phyloP scores from a whole-genome alignment of 2,113 vertebrate species.

The Pyrgilauda ruficollis region DNA sequence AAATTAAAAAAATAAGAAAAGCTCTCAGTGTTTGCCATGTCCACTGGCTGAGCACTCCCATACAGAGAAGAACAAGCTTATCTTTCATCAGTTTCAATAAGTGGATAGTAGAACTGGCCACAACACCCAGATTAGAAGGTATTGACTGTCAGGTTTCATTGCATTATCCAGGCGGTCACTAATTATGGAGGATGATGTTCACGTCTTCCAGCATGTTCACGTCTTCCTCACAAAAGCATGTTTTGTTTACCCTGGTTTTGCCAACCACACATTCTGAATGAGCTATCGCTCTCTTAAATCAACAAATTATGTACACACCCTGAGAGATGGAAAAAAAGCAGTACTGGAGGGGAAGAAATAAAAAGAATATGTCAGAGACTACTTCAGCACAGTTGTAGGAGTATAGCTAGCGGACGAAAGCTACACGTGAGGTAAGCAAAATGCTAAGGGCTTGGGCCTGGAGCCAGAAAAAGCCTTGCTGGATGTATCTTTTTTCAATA shows the following conservation, averaged over 20 bases:
- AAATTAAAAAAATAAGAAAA: neutral
- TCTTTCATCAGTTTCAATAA: neutral
- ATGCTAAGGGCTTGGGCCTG: slow-evolving; percentile 8
- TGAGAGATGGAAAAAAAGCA: neutral
- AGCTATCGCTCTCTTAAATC: neutral
- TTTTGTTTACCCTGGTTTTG: slow-evolving; percentile 25
- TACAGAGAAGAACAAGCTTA: neutral
- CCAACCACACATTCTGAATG: neutral
- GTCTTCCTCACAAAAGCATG: neutral
- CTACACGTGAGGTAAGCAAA: slow-evolving; percentile 14
- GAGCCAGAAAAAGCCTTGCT: slow-evolving; percentile 38
- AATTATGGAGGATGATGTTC: neutral
- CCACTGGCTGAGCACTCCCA: neutral
- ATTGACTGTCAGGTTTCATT: neutral
- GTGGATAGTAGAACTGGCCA: neutral
- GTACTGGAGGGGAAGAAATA: neutral
- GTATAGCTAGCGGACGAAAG: neutral
- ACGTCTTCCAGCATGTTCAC: neutral
- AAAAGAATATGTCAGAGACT: slow-evolving; percentile 4
- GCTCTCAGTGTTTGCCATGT: neutral
- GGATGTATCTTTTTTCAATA: slow-evolving; percentile 21
- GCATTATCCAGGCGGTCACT: neutral
- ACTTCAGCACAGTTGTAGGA: neutral
- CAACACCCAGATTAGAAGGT: neutral
- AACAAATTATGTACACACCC: neutral